Conservation (phyloP, 2,888 invertebrate genomes). For the Willowsia nigromaculata region DNA sequence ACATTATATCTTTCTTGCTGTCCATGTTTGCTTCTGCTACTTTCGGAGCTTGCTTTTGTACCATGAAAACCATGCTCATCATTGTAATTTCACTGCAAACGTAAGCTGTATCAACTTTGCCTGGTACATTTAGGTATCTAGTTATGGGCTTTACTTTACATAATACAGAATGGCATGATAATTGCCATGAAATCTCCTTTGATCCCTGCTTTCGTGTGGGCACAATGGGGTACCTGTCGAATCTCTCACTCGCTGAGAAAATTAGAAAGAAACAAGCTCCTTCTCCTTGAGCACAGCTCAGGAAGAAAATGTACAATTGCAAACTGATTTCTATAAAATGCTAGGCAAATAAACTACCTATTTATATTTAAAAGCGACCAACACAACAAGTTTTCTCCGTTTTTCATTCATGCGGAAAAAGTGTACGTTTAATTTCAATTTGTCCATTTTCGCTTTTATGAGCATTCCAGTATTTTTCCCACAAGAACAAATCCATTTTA, state of each 20-base stretch:
- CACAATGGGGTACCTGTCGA: conserved; percentile 66
- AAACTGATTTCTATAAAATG: conserved; percentile 3
- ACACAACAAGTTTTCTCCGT: not conserved
- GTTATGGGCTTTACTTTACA: not conserved
- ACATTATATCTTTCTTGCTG: conserved; percentile 16
- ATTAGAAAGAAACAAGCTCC: conserved; percentile 13
- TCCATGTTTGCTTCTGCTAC: conserved; percentile 25
- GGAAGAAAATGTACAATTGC: not conserved
- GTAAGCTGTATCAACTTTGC: not conserved
- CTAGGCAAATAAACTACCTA: not conserved
- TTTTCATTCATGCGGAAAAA: not conserved
- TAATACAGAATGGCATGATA: conserved; percentile 42
- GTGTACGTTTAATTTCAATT: conserved; percentile 33
- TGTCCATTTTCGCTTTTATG: conserved; percentile 15
- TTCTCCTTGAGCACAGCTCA: not conserved
- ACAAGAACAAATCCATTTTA: not conserved
- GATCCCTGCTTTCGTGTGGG: conserved; percentile 36
- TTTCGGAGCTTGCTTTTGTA: not conserved
- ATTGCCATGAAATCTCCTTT: conserved; percentile 54
- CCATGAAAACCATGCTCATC: not conserved
- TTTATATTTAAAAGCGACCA: not conserved
- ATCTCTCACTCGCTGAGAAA: conserved; percentile 39
- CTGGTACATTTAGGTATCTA: not conserved
- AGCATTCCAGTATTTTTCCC: not conserved
- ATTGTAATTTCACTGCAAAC: too few species aligned